Evolutionary conservation across 2,113 vertebrate genomes (phyloP).

Genomic region (Triplophysa dalaica): DNA sequence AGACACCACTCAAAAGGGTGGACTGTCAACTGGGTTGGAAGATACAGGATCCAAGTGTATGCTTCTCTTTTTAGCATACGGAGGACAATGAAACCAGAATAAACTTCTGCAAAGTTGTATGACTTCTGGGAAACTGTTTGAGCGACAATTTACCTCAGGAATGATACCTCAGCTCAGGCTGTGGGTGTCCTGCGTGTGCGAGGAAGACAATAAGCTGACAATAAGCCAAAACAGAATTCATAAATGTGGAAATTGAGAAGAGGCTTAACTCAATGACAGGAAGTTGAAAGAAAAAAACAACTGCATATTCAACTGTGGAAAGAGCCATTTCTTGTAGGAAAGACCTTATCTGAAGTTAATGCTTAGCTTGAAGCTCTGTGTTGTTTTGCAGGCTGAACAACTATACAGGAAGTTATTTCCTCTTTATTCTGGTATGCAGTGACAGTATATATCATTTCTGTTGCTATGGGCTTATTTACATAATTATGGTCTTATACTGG

Average conservation of each 20-base stretch:
- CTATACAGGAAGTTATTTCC: neutral
- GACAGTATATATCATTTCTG: neutral
- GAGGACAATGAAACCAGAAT: neutral
- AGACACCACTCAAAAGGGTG: neutral
- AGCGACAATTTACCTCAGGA: slow-evolving; percentile 22
- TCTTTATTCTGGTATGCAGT: neutral
- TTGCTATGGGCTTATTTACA: no score
- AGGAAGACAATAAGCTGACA: slow-evolving; percentile 33
- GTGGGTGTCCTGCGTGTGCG: slow-evolving; percentile 22
- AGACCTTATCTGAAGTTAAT: neutral
- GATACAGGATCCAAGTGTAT: neutral
- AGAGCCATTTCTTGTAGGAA: neutral
- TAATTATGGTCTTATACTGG: neutral
- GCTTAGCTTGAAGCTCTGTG: neutral
- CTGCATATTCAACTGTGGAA: neutral
- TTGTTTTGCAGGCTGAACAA: neutral
- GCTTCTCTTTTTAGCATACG: neutral
- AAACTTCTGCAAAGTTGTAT: slow-evolving; percentile 17
- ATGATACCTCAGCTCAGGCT: slow-evolving; percentile 7
- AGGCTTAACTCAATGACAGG: slow-evolving; percentile 31
- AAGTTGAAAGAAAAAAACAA: slow-evolving; percentile 14
- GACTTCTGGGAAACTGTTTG: slow-evolving; percentile 3
- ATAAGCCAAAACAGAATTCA: slow-evolving; percentile 31
- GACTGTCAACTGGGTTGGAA: neutral
- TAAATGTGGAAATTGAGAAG: slow-evolving; percentile 41